A percentile compares a stretch with the other conserved stretches of the same genome.
Evolutionary conservation across 2,113 vertebrate genomes (phyloP).

Genomic region (Eudorcas thomsonii): DNA sequence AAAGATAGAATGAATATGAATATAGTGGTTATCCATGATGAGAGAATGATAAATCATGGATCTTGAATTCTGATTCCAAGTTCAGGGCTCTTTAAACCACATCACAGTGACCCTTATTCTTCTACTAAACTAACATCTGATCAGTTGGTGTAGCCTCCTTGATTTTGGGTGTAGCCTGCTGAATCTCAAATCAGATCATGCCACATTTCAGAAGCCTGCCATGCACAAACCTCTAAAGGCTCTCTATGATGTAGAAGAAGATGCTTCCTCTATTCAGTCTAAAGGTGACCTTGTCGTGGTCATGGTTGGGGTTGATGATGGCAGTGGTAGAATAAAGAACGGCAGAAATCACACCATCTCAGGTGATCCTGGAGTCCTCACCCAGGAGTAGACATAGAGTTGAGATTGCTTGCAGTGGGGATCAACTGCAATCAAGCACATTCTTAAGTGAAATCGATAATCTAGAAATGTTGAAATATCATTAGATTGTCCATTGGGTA

Average conservation of each 20-base stretch:
- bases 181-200: neutral
- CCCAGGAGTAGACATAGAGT: neutral
- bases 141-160: neutral
- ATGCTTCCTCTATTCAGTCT: neutral
- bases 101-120: neutral
- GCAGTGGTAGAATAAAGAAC: neutral
- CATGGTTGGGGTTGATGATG: neutral
- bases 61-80: neutral
- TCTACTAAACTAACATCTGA: neutral
- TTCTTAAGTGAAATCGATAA: neutral
- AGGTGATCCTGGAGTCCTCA: neutral
- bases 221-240: neutral
- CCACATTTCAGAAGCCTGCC: neutral
- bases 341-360: neutral
- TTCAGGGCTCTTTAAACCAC: neutral
- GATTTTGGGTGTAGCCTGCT: neutral
- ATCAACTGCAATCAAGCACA: neutral
- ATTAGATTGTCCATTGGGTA: neutral
- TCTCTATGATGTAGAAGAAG: neutral
- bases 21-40: neutral
- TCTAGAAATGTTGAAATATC: neutral
- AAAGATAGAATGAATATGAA: neutral
- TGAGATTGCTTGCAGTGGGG: neutral
- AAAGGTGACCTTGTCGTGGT: neutral
- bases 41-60: neutral